Base-by-base conservation (phyloP, 1,140 invertebrate species). In the Hestina assimilis region DNA sequence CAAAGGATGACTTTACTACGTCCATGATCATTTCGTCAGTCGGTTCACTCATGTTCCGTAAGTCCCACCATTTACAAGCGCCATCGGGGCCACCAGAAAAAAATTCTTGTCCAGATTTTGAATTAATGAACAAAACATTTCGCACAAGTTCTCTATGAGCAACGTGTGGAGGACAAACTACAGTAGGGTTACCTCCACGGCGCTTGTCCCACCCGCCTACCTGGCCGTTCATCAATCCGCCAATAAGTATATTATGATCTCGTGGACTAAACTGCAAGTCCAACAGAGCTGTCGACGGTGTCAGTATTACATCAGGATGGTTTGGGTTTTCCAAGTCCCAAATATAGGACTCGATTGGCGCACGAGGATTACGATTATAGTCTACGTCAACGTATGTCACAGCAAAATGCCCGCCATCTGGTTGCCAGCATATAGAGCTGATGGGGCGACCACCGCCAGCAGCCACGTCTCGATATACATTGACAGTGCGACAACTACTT, bases 291-390 rank as follows among this genome's bases (percentile, higher is more conserved):
- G 92, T 92, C 45, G 91, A 89, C 0, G 94, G 92, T 62, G 92
- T 92, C 8, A 98, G 70, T 1, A 90, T 91, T 29, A 94, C 75
- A 54, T 95, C 93, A 0, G 96, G 96, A 66, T 92, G 92, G 76
- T 96, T 97, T 1, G 96, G 94, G 78, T 96, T 97, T 73, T 97
- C 96, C 92, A 97, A 90, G 87, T 98, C 95, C 96, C 97, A 99
- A 59, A 98, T 94, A 72, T 95, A 98, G 6, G 92, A 93, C n/a
- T 92, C 90, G 15, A 90, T 75, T 14, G 90, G 90, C 0, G 52
- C 43, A 9, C 61, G 62, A 4, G 78, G 31, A 4, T 46, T 61
- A 1, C 71, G 69, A 78, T 96, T 94, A 77, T 96, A 97, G 63
- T 94, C 92, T 14, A 94, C 90, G 73, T 95, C 94, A 64, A 94